phyloP scores from a whole-genome alignment of 2,888 invertebrate species.

The Diaprepes abbreviatus region DNA sequence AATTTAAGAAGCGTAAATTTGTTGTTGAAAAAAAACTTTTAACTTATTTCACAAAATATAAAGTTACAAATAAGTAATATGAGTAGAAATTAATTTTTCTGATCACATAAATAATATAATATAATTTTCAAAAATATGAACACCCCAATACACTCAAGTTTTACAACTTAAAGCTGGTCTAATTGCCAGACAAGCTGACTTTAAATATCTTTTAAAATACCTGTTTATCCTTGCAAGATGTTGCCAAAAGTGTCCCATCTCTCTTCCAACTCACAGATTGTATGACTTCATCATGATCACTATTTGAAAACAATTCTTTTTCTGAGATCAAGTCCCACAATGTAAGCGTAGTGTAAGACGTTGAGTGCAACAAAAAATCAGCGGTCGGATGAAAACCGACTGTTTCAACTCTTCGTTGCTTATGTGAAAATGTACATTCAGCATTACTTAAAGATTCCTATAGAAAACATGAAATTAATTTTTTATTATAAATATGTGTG shows the following conservation, averaged over 20 bases:
- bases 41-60: no score
- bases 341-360: constrained; percentile 84
- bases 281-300: constrained; percentile 84
- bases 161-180: no score
- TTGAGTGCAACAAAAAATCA: constrained; percentile 89
- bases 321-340: constrained; percentile 90
- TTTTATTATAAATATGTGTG: no score
- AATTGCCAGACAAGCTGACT: no score
- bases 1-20: no score
- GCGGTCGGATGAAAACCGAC: constrained; percentile 94
- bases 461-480: constrained; percentile 60
- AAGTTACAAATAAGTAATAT: no score
- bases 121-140: no score
- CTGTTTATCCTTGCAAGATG: constrained; percentile 93
- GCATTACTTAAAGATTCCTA: constrained; percentile 81
- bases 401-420: constrained; percentile 88
- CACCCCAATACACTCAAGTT: no score
- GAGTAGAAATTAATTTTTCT: no score
- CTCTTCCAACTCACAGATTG: constrained; percentile 93
- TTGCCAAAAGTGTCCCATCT: constrained; percentile 85
- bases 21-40: no score
- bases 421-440: constrained; percentile 85
- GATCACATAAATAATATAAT: no score
- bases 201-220: constrained; percentile 43
- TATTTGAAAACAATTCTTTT: constrained; percentile 82